Conservation (phyloP, 2,888 invertebrate species). For the Ophion ventricosus region DNA sequence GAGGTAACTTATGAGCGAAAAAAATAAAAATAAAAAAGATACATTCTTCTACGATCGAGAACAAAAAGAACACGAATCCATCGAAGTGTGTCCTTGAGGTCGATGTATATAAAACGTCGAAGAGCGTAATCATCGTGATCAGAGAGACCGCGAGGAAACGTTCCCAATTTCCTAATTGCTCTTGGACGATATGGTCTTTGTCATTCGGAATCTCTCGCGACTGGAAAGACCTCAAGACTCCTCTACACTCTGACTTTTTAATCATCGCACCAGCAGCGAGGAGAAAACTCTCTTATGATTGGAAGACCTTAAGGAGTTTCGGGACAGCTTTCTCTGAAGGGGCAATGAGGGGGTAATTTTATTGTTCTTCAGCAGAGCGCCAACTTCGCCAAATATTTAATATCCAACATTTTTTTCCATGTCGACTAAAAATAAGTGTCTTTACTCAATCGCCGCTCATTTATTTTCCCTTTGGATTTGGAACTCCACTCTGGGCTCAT, state of each 20-base stretch:
- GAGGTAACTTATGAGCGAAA: not conserved
- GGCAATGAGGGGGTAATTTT: too few species aligned
- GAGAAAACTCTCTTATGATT: constrained; percentile 5
- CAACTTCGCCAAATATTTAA: too few species aligned
- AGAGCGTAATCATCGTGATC: constrained; percentile 28
- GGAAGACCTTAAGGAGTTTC: not conserved
- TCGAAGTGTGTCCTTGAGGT: constrained; percentile 32
- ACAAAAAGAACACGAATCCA: constrained; percentile 12
- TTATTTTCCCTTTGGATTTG: too few species aligned
- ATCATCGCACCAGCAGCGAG: not conserved
- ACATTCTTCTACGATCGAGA: too few species aligned
- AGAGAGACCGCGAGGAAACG: constrained; percentile 31
- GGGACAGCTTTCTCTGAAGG: too few species aligned
- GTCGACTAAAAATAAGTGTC: too few species aligned
- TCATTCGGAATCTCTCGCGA: constrained; percentile 15
- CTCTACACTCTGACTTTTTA: not conserved
- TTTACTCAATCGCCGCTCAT: too few species aligned
- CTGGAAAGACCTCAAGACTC: not conserved
- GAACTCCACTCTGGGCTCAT: too few species aligned
- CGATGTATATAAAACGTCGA: constrained; percentile 10
- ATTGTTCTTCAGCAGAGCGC: too few species aligned
- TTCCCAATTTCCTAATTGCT: constrained; percentile 58
- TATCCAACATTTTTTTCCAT: too few species aligned
- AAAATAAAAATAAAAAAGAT: constrained; percentile 2
- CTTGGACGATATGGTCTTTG: constrained; percentile 23